Percentiles rank a stretch among this genome's conserved stretches.
Conservation (phyloP, 2,797 vertebrate species). For the Caiman crocodilus region DNA sequence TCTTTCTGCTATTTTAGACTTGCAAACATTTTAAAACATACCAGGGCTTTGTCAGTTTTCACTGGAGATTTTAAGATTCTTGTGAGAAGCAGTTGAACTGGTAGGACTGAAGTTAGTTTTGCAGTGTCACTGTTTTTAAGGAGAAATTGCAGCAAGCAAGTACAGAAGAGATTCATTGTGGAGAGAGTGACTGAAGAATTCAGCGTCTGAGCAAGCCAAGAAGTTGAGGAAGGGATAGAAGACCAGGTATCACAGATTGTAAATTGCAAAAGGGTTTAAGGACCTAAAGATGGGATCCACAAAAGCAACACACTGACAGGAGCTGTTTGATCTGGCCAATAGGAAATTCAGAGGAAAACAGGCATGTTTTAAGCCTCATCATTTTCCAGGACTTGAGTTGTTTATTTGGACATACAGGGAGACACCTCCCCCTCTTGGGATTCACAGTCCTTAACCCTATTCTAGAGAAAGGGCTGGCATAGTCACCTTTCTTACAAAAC, state of each 20-base stretch:
- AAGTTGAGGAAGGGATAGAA: conserved; percentile 2
- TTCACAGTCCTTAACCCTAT: no score
- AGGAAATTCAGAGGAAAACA: conserved; percentile 17
- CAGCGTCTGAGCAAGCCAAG: no score
- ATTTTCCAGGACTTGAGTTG: background rate
- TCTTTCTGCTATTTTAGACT: conserved; percentile 25
- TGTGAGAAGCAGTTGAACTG: background rate
- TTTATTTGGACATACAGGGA: background rate
- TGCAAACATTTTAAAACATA: conserved; percentile 40
- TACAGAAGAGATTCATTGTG: conserved; percentile 34
- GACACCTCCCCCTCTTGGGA: no score
- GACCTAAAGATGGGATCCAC: conserved; percentile 26
- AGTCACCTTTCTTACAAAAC: no score
- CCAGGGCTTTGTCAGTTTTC: background rate
- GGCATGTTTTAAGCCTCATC: background rate
- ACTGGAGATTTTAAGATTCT: background rate
- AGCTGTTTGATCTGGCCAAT: conserved; percentile 24
- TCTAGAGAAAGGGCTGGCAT: no score
- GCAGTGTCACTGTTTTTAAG: background rate
- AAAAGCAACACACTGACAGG: background rate
- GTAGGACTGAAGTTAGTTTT: background rate
- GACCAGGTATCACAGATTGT: conserved; percentile 8
- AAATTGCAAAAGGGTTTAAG: conserved; percentile 34
- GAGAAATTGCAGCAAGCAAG: background rate
- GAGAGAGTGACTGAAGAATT: conserved; percentile 21